Evolutionary conservation across 2,797 vertebrate genomes (phyloP).

Genomic region (Poecilia gillii): DNA sequence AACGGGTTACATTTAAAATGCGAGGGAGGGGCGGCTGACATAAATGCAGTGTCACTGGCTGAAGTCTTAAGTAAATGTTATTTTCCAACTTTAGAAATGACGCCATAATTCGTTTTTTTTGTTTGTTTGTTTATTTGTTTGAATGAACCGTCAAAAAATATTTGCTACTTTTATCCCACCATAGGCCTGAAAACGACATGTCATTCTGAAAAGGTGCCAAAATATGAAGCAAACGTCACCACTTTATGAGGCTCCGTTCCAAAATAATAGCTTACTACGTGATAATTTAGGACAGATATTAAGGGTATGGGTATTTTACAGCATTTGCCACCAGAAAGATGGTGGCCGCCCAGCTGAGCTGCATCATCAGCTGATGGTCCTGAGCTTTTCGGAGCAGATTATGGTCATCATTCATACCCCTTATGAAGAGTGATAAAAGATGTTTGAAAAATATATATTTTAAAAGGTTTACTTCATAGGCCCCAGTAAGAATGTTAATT

Average conservation of each 20-base stretch:
- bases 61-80: background rate
- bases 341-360: slow-evolving; percentile 61
- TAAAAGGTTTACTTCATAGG: background rate
- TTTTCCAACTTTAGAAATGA: slow-evolving; percentile 16
- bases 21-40: background rate
- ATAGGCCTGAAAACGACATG: background rate
- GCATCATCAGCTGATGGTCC: slow-evolving; percentile 60
- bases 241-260: background rate
- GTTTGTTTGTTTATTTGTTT: background rate
- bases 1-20: slow-evolving; percentile 2
- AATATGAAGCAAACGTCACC: background rate
- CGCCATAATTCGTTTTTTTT: background rate
- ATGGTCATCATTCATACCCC: slow-evolving; percentile 12
- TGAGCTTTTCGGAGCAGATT: slow-evolving; percentile 31
- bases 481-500: background rate
- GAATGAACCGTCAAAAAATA: background rate
- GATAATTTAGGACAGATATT: background rate
- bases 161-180: background rate
- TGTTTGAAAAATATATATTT: background rate
- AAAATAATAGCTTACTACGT: background rate
- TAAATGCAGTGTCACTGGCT: slow-evolving; percentile 53
- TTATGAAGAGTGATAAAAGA: background rate
- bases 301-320: slow-evolving; percentile 6
- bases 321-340: slow-evolving; percentile 59
- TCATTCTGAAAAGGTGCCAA: background rate